These are phyloP conservation scores for Parazoanthus swiftii DNA, from an alignment of 92 coral and sea anemone genomes.

Conservation along the genomic window DNA sequence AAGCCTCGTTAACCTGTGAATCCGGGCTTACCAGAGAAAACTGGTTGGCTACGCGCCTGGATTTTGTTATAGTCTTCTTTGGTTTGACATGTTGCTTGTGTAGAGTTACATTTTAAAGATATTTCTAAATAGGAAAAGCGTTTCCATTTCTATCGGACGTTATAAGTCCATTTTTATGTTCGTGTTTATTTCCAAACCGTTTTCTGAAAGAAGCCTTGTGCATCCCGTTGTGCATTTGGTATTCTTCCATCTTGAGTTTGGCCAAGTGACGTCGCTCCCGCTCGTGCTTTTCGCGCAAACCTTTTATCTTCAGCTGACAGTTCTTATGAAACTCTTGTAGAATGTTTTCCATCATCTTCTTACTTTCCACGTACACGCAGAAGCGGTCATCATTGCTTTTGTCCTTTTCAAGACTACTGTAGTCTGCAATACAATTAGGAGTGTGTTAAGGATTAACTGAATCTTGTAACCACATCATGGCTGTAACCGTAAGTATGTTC, in stretches of 20 bases:
- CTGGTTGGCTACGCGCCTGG: too few relatives aligned
- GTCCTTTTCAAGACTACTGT: constrained; percentile 47
- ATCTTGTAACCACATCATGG: background rate
- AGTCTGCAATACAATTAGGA: constrained; percentile 50
- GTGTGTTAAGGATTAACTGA: background rate
- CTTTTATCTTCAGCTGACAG: constrained; percentile 47
- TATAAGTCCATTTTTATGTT: constrained; percentile 8
- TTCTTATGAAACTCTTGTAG: constrained; percentile 64
- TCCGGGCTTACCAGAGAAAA: too few relatives aligned
- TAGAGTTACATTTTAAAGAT: background rate
- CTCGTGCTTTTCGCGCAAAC: constrained; percentile 68
- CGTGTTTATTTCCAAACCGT: constrained; percentile 18
- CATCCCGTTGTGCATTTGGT: background rate
- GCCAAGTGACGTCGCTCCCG: constrained; percentile 59
- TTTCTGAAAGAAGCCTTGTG: background rate
- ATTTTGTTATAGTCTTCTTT: background rate
- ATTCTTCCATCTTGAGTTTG: constrained; percentile 67
- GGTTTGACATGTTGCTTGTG: background rate
- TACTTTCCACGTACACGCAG: constrained; percentile 46
- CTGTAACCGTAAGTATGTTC: too few relatives aligned
- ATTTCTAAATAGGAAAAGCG: background rate
- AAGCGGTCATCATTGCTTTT: constrained; percentile 25
- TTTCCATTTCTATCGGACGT: constrained; percentile 20
- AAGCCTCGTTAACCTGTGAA: too few relatives aligned
- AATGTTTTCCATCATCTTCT: constrained; percentile 59